A percentile compares a stretch with the other conserved stretches of the same genome.
Conservation (phyloP, 2,797 vertebrate genomes). For the Iguana delicatissima region DNA sequence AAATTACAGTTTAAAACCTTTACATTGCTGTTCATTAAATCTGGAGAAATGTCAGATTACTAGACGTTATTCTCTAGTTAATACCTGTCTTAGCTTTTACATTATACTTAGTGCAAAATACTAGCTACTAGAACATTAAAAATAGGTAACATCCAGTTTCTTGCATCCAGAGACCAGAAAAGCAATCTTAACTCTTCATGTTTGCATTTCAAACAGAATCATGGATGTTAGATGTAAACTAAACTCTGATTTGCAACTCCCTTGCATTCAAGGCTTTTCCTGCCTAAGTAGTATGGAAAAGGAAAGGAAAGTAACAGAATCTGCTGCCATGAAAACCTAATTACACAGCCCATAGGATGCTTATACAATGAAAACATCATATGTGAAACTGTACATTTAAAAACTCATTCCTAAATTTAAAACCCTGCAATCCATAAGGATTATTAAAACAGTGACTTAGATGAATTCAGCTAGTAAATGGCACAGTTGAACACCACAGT, state of each 20-base stretch:
- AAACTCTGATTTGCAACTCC: neutral
- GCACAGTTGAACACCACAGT: neutral
- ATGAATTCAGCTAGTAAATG: neutral
- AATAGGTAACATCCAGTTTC: neutral
- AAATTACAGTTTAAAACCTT: neutral
- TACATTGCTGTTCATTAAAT: neutral
- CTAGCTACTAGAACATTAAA: neutral
- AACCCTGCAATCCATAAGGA: neutral
- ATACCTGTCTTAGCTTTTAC: neutral
- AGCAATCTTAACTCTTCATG: constrained; percentile 1
- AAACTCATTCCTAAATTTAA: neutral
- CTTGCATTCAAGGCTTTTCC: constrained; percentile 13
- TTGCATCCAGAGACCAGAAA: neutral
- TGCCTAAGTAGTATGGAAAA: neutral
- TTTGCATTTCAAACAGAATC: neutral
- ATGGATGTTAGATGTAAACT: neutral
- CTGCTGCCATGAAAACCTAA: constrained; percentile 11
- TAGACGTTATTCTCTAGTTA: neutral
- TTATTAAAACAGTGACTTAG: constrained; percentile 4
- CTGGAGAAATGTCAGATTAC: neutral
- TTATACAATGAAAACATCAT: neutral
- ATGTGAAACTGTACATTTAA: neutral
- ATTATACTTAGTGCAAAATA: constrained; percentile 10
- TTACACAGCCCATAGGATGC: neutral
- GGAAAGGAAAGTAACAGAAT: neutral